A percentile compares a stretch with the other conserved stretches of the same genome.
phyloP scores from a whole-genome alignment of 1,140 invertebrate genomes.

The Drosophila kohkoa region DNA sequence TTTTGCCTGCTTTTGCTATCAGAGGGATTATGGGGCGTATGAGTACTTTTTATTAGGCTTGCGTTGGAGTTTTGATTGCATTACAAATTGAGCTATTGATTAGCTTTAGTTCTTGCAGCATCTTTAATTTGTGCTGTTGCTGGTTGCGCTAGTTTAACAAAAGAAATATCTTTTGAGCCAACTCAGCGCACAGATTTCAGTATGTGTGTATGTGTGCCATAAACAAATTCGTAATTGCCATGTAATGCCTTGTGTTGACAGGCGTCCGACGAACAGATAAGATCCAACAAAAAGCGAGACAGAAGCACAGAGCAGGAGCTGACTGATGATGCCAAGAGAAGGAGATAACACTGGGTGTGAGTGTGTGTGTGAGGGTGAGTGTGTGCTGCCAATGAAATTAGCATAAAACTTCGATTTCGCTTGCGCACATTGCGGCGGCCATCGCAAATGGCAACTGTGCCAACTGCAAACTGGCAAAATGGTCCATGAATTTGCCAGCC shows the following conservation, averaged over 20 bases:
- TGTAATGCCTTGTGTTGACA: slow-evolving; percentile 80
- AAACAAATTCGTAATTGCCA: slow-evolving; percentile 81
- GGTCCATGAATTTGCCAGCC: slow-evolving; percentile 50
- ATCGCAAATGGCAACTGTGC: slow-evolving; percentile 38
- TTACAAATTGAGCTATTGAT: slow-evolving; percentile 47
- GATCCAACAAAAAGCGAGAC: slow-evolving; percentile 36
- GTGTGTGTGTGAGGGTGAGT: slow-evolving; percentile 18
- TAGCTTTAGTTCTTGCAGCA: slow-evolving; percentile 19
- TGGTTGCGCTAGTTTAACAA: slow-evolving; percentile 1
- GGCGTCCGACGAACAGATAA: slow-evolving; percentile 74
- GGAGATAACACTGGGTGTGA: slow-evolving; percentile 11
- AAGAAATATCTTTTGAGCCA: slow-evolving; percentile 21
- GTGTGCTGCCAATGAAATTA: slow-evolving; percentile 55
- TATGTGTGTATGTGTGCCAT: slow-evolving; percentile 41
- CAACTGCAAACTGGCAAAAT: slow-evolving; percentile 10
- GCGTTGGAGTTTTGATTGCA: slow-evolving; percentile 35
- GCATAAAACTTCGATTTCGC: slow-evolving; percentile 81
- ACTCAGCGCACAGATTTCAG: slow-evolving; percentile 52
- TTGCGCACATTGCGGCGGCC: slow-evolving; percentile 60
- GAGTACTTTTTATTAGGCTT: slow-evolving; percentile 43
- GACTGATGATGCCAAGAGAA: slow-evolving; percentile 18
- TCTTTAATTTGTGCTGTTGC: not conserved
- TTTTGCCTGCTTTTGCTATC: slow-evolving; percentile 3
- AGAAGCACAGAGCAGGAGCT: not conserved
- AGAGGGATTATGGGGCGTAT: slow-evolving; percentile 11